Conservation (phyloP, 2,113 vertebrate species). For the Gallinago paraguaiae region DNA sequence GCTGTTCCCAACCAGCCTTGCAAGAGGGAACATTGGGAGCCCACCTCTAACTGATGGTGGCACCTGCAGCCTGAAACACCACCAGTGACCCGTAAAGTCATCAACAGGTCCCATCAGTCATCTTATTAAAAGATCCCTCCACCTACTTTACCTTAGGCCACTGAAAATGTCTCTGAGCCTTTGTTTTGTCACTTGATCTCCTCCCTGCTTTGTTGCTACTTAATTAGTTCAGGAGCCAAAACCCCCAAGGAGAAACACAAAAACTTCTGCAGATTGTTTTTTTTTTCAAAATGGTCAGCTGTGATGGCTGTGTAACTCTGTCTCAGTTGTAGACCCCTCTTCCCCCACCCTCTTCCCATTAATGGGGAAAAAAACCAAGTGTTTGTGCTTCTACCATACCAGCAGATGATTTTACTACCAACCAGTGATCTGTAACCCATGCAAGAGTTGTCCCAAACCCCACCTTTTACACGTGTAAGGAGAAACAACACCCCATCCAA, state of each 20-base stretch:
- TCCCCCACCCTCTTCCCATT: not conserved
- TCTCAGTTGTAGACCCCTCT: not conserved
- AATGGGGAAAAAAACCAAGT: not conserved
- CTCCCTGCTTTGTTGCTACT: not conserved
- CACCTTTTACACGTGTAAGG: not conserved
- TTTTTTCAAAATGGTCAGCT: not conserved
- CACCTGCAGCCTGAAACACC: not conserved
- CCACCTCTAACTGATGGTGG: not conserved
- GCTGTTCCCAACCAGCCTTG: not conserved
- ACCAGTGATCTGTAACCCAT: fast-evolving
- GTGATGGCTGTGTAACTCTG: not conserved
- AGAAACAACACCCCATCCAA: not conserved
- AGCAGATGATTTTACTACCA: not conserved
- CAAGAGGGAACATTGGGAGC: fast-evolving
- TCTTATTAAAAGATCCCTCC: not conserved
- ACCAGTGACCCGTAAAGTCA: not conserved
- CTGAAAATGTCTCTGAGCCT: not conserved
- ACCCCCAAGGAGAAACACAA: not conserved
- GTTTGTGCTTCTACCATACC: not conserved
- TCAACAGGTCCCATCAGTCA: not conserved
- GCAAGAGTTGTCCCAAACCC: not conserved
- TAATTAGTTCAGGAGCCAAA: not conserved
- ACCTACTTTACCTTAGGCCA: not conserved
- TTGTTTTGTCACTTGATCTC: not conserved
- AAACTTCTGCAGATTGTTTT: not conserved